phyloP scores from a whole-genome alignment of 1,140 invertebrate genomes.

The Trachymyrmex septentrionalis region DNA sequence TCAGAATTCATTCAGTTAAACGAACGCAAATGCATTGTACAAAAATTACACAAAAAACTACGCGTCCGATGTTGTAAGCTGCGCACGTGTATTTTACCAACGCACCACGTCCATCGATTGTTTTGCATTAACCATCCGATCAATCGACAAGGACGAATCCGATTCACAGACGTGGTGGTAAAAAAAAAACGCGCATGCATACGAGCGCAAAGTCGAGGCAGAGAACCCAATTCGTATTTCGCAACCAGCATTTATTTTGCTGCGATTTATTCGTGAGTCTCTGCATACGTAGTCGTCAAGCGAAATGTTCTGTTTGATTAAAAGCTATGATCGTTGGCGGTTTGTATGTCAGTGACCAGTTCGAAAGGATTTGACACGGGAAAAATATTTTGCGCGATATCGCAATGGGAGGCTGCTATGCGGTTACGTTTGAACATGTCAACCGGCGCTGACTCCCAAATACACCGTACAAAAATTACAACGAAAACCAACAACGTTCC shows the following conservation, averaged over 20 bases:
- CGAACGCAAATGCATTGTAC: background rate
- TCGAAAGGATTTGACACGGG: constrained; percentile 62
- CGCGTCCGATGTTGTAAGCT: background rate
- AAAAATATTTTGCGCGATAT: constrained; percentile 66
- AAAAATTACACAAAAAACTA: constrained; percentile 39
- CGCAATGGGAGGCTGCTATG: constrained; percentile 9
- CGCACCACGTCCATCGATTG: constrained; percentile 16
- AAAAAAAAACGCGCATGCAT: background rate
- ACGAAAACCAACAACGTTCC: background rate
- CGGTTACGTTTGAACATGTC: constrained; percentile 21
- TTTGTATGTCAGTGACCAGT: constrained; percentile 34
- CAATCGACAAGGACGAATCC: constrained; percentile 24
- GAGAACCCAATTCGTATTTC: constrained; percentile 38
- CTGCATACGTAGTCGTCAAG: constrained; percentile 54
- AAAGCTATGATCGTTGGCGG: constrained; percentile 68
- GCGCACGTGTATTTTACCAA: constrained; percentile 14
- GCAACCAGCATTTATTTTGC: constrained; percentile 64
- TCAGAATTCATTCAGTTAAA: constrained; percentile 16
- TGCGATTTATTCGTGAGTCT: constrained; percentile 65
- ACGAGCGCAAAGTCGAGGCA: background rate
- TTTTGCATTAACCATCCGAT: constrained; percentile 20
- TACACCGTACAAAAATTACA: constrained; percentile 36
- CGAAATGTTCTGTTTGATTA: constrained; percentile 71
- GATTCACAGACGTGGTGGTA: background rate
- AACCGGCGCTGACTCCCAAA: background rate